Conservation (phyloP, 2,113 vertebrate species). For the Ptilonorhynchus violaceus region DNA sequence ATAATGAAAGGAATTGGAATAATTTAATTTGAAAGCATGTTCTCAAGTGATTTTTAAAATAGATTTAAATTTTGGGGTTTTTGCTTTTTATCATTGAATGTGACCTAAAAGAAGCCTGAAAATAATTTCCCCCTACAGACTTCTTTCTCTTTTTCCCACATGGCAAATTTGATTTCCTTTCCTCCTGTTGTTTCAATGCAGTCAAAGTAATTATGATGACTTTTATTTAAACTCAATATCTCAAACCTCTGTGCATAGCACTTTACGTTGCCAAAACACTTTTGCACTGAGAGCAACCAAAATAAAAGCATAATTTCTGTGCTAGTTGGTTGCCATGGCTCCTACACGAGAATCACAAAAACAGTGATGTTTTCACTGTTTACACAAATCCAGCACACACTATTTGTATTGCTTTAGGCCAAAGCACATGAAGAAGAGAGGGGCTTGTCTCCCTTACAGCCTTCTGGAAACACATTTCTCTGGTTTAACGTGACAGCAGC, state of each 20-base stretch:
- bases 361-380: background rate
- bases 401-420: background rate
- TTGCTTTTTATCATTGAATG: background rate
- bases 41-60: slow-evolving; percentile 12
- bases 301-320: background rate
- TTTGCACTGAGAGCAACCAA: background rate
- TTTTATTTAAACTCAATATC: background rate
- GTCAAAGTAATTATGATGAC: background rate
- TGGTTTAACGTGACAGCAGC: background rate
- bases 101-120: background rate
- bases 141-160: background rate
- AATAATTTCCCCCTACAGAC: background rate
- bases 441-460: background rate
- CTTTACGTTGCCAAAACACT: background rate
- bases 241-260: background rate
- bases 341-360: background rate
- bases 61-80: background rate
- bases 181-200: background rate
- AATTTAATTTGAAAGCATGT: slow-evolving; percentile 2
- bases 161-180: background rate
- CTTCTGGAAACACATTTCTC: background rate
- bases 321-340: background rate
- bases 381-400: background rate
- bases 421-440: background rate
- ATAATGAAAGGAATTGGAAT: slow-evolving; percentile 32